Evolutionary conservation across 2,797 vertebrate species (phyloP).

Genomic region (Tokudaia tokunoshimensis): DNA sequence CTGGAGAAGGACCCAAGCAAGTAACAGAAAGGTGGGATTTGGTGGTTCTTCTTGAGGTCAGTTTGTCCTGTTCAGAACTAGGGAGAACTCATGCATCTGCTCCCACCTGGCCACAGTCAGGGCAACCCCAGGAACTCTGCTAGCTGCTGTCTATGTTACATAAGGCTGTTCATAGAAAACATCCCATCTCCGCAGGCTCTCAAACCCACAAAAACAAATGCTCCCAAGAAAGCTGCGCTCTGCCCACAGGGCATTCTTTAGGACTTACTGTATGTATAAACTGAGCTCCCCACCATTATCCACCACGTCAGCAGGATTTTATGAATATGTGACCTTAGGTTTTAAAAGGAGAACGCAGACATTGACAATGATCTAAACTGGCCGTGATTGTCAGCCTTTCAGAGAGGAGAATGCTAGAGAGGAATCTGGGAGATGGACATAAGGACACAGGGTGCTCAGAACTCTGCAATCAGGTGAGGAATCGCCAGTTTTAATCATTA

Average conservation of each 20-base stretch:
- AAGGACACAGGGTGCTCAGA: not conserved
- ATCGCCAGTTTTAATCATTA: constrained; percentile 32
- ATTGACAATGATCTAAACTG: constrained; percentile 68
- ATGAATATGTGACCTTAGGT: constrained; percentile 70
- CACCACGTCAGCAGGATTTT: constrained; percentile 47
- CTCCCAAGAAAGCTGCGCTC: constrained; percentile 57
- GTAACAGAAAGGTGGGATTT: not conserved
- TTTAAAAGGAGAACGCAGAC: constrained; percentile 71
- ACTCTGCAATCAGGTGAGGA: constrained; percentile 19
- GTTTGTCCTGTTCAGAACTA: not conserved
- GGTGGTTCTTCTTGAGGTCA: not conserved
- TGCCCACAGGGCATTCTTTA: constrained; percentile 69
- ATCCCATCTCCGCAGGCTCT: constrained; percentile 43
- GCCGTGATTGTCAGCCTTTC: constrained; percentile 58
- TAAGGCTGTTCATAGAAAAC: constrained; percentile 58
- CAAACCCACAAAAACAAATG: constrained; percentile 65
- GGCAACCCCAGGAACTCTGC: not conserved
- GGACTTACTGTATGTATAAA: constrained; percentile 57
- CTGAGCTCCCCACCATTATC: constrained; percentile 34
- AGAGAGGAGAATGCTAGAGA: constrained; percentile 46
- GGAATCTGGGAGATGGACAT: not conserved
- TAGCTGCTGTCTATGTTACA: not conserved
- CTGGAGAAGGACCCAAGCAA: not conserved
- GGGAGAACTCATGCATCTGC: not conserved
- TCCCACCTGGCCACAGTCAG: not conserved